Evolutionary conservation across 2,888 invertebrate genomes (phyloP), one percentile per base, ranked within the genome.

Genomic region (Pyrgus malvae): DNA sequence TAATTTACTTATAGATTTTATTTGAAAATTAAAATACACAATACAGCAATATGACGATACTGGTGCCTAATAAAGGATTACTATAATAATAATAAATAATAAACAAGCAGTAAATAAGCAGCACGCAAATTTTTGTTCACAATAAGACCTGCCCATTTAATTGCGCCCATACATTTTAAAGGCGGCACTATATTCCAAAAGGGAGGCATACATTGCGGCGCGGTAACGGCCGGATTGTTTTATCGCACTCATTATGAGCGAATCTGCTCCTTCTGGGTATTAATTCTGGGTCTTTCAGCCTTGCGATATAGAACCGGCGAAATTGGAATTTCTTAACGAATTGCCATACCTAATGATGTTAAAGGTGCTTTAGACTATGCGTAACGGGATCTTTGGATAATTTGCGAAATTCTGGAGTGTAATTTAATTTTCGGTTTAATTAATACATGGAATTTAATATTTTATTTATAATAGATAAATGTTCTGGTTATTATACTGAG

Each of bases 161-260:
- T 80, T 79, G 65, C 67, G 67, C 57, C 68, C 72, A 67, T 77
- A 79, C 78, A 80, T 82, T 80, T 74, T 70, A 73, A 70, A 76
- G 66, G 67, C 66, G 64, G 68, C 68, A 69, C 74, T 72, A 76
- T 69, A 76, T 75, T 79, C 78, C 66, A 48, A 59, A 63, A 69
- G 69, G 68, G 68, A 70, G 76, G 74, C 80, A 74, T 82, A 82
- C 68, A 77, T 74, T 78, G 80, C 64, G 75, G 75, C 65, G 66
- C 67, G 63, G 68, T 81, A 81, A 83, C 71, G 75, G 73, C 64
- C 54, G 68, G 65, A 78, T 83, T 87, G 87, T 86, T 87, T 86
- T 88, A 88, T 85, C 66, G 80, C 71, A 66, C 78, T 85, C 87
- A 84, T 87, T 86, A 86, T 78, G 76, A 69, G 66, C 63, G 71